phyloP scores from a whole-genome alignment of 2,797 vertebrate species.

The Aviceda leuphotes region DNA sequence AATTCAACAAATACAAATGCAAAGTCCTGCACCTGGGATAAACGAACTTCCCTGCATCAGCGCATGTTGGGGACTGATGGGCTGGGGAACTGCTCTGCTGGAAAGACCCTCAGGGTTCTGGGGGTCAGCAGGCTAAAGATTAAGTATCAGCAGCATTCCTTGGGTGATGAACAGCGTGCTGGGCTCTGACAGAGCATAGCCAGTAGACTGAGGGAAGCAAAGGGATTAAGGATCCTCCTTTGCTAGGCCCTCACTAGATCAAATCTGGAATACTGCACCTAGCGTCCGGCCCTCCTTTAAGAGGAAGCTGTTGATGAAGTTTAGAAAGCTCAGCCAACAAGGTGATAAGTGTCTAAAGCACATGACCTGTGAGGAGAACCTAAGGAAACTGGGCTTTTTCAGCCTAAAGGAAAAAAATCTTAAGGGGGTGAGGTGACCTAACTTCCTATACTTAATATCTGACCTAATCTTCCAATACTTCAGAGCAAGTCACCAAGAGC shows the following conservation, averaged over 20 bases:
- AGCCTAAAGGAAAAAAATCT: not conserved
- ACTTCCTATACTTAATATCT: not conserved
- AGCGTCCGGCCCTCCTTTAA: not conserved
- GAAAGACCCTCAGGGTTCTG: not conserved
- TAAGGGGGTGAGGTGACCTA: not conserved
- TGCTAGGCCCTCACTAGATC: not conserved
- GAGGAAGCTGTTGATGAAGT: not conserved
- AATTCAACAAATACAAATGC: not conserved
- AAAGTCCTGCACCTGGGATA: not conserved
- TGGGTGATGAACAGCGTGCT: not conserved
- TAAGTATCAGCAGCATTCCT: not conserved
- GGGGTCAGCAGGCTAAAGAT: not conserved
- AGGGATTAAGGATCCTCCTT: not conserved
- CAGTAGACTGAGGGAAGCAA: not conserved
- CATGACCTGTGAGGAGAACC: not conserved
- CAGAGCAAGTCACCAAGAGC: not conserved
- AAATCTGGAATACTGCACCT: not conserved
- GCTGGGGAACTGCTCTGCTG: not conserved
- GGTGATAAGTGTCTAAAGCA: not conserved
- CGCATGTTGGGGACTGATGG: not conserved
- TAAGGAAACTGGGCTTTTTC: not conserved
- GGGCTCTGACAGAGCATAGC: not conserved
- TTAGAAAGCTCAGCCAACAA: not conserved
- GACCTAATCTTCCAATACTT: not conserved
- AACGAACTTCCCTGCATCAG: not conserved